phyloP scores from a whole-genome alignment of 2,888 invertebrate genomes.

The Coleophora flavipennella region DNA sequence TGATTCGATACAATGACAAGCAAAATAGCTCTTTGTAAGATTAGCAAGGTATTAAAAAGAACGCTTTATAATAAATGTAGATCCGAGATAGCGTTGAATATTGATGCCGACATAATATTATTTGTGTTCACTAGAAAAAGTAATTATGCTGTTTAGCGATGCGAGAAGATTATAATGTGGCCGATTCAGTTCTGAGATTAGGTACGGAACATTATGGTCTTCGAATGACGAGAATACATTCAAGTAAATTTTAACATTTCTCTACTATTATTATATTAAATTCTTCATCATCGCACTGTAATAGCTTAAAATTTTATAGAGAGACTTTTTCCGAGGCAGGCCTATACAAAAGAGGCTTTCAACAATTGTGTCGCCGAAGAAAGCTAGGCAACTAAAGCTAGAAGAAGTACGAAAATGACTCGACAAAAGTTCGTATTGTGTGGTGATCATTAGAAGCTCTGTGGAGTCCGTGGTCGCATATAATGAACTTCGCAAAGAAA shows the following conservation, averaged over 20 bases:
- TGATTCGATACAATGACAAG: conserved; percentile 23
- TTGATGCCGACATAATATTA: conserved; percentile 16
- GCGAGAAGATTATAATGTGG: conserved; percentile 18
- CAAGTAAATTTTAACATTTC: background rate
- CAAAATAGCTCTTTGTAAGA: conserved; percentile 19
- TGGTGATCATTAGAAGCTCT: too few relatives aligned
- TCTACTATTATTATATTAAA: background rate
- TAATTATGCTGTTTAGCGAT: conserved; percentile 22
- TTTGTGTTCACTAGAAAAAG: conserved; percentile 21
- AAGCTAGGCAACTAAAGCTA: too few relatives aligned
- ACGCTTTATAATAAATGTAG: conserved; percentile 9
- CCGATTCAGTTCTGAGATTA: conserved; percentile 7
- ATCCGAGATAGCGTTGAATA: conserved; percentile 14
- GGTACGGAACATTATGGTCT: conserved; percentile 11
- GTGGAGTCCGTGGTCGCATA: too few relatives aligned
- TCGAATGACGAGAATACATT: conserved; percentile 4
- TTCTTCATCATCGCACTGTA: background rate
- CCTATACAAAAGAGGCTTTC: too few relatives aligned
- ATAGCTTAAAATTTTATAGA: too few relatives aligned
- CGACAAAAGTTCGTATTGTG: too few relatives aligned
- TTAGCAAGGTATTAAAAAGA: conserved; percentile 19
- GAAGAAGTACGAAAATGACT: too few relatives aligned
- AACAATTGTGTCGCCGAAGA: too few relatives aligned
- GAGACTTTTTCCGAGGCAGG: too few relatives aligned
- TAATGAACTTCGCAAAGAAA: too few relatives aligned